Percentiles rank a stretch among this genome's conserved stretches.
These are phyloP conservation scores for Muscina levida DNA, from an alignment of 2,888 invertebrate genomes.

Conservation along the genomic window DNA sequence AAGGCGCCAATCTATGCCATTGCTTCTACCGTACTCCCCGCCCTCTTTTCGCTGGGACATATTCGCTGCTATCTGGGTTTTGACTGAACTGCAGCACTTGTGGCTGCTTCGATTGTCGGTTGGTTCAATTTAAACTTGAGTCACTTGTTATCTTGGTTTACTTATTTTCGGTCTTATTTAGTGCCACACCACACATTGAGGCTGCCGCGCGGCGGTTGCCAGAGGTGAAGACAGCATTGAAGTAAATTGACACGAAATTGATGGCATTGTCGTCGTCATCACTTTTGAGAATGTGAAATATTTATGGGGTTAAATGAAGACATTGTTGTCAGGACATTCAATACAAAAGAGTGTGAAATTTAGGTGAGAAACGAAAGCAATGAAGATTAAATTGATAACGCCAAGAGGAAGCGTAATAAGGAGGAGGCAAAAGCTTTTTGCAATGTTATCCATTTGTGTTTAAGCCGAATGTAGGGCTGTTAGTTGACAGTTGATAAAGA, in stretches of 20 bases:
- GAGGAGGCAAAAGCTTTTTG: too few relatives aligned
- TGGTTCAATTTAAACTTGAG: conserved; percentile 12
- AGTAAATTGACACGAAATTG: conserved; percentile 41
- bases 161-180: background rate
- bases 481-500: too few relatives aligned
- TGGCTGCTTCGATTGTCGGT: background rate
- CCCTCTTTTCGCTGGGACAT: background rate
- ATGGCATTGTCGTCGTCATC: conserved; percentile 27
- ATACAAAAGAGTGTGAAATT: background rate
- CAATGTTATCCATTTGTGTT: too few relatives aligned
- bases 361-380: background rate
- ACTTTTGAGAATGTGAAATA: background rate
- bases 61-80: background rate
- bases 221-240: background rate
- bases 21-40: too few relatives aligned
- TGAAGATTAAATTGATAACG: conserved; percentile 1
- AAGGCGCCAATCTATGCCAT: conserved; percentile 29
- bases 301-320: conserved; percentile 23
- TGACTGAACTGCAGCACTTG: background rate
- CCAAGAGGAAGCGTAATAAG: too few relatives aligned
- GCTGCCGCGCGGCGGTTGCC: too few relatives aligned
- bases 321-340: conserved; percentile 1
- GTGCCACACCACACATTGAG: too few relatives aligned
- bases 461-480: too few relatives aligned
- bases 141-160: conserved; percentile 7